phyloP scores from a whole-genome alignment of 2,888 invertebrate genomes.

The Sepioteuthis lessoniana region DNA sequence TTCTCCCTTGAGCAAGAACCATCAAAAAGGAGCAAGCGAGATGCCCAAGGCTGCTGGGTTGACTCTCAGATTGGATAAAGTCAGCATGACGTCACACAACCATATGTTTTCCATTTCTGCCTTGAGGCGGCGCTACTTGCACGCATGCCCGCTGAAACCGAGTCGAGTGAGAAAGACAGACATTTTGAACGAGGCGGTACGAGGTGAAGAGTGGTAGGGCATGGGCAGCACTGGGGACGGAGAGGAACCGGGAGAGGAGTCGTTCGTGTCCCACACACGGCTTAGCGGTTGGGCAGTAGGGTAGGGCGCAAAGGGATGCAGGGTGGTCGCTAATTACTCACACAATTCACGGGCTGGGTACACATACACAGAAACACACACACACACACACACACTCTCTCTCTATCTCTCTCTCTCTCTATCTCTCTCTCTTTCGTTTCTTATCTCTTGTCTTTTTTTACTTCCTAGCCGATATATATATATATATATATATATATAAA shows the following conservation, averaged over 20 bases:
- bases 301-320: neutral
- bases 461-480: too few species aligned
- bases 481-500: too few species aligned
- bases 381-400: neutral
- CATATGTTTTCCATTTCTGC: conserved; percentile 46
- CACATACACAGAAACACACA: neutral
- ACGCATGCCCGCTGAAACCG: neutral
- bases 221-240: neutral
- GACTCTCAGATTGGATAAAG: conserved; percentile 43
- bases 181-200: neutral
- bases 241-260: neutral
- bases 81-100: conserved; percentile 40
- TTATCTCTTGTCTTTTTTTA: too few species aligned
- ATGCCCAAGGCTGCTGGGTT: conserved; percentile 2
- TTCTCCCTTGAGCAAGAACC: neutral
- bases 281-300: neutral
- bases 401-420: too few species aligned
- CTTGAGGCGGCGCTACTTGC: conserved; percentile 37
- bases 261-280: conserved; percentile 33
- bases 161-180: neutral
- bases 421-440: too few species aligned
- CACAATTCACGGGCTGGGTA: conserved; percentile 33
- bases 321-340: conserved; percentile 33
- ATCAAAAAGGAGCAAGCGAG: conserved; percentile 11
- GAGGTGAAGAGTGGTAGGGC: too few species aligned